Base-by-base conservation (phyloP, 37 sponge, comb jelly and placozoan genomes). In the Tethya wilhelma region DNA sequence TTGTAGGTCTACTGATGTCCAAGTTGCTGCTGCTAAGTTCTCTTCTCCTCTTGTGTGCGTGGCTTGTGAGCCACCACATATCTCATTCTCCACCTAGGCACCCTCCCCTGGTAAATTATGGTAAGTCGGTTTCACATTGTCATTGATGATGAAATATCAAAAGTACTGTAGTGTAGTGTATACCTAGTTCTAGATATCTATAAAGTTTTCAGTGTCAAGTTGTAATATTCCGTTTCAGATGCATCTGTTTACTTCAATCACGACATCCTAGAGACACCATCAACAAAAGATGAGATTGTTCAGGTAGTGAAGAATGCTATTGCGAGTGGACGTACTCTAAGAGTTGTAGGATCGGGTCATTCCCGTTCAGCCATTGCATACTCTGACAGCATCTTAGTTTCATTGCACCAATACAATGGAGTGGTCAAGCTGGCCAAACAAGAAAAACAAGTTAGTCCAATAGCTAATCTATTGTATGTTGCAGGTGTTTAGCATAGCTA, bases 301-400 rank as follows among this genome's bases (percentile, higher is more conserved):
- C 14, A 45, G n/a, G 34, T 84, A 40, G 75, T 92, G 8, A 30
- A 80, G 31, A 29, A 36, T 43, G 90, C 86, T 26, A 14, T 68
- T 38, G 42, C 69, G 5, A 40, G 80, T 4, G 82, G 86, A 14
- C 76, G 49, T n/a, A 69, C 43, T 43, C 29, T 92, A 5, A 73
- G 82, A 30, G 81, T 88, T 0, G 41, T 92, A 0, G 93, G 90
- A 9, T 74, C 93, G 20, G 89, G 90, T 17, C 93, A 92, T 58
- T 89, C 93, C 0, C 58, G 90, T 64, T 84, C 80, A 1, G 43
- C 79, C 32, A 39, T 92, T 37, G 93, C 93, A 26, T 32, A 30
- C 39, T 74, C 86, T 17, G 71, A 82, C 0, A 86, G 69, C 46
- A 43, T 84, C 57, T n/a, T 79, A 64, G 34, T 91, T 2, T 88